Base-by-base conservation (phyloP, 1,140 invertebrate genomes). In the Drosophila albomicans region DNA sequence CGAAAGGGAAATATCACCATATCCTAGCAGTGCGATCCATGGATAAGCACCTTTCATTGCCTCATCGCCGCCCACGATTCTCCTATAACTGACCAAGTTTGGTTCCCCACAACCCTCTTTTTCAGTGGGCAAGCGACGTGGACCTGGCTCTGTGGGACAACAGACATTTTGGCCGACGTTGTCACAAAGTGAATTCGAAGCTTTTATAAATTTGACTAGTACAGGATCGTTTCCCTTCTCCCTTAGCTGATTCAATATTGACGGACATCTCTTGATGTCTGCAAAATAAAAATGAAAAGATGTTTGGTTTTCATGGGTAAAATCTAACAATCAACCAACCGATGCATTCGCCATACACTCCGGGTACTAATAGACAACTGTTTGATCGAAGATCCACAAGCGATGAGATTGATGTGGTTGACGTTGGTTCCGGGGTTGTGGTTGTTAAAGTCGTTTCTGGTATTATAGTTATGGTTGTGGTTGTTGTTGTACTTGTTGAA, bases 21-120 rank as follows among this genome's bases (percentile, higher is more conserved):
- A 93, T 13, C 82, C 92, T 1, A 93, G 16, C 0, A 93, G 59
- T 0, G 86, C 91, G 1, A 92, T 81, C 92, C 92, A 93, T 6
- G 92, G 92, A 88, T 88, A 92, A 0, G 90, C 78, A 3, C 92
- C 91, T 41, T 80, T 88, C 43, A 91, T 82, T 35, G 91, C 91
- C 3, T 92, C 92, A 1, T 85, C 84, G 5, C 91, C 84, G n/a
- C 93, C 93, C 1, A 93, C 93, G 13, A 94, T 93, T 57, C 93
- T 92, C 54, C 91, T 91, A 52, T 91, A 2, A 69, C 64, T 1
- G 75, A 65, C 32, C 84, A 79, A 0, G 81, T 91, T 5, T 82
- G 67, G n/a, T 10, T 38, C 2, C 2, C 93, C 93, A 58, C 93
- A 93, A 15, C 91, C 91, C 20, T 92, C 89, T 2, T 77, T 75